phyloP scores from a whole-genome alignment of 2,113 vertebrate species.

The Probosciger aterrimus region DNA sequence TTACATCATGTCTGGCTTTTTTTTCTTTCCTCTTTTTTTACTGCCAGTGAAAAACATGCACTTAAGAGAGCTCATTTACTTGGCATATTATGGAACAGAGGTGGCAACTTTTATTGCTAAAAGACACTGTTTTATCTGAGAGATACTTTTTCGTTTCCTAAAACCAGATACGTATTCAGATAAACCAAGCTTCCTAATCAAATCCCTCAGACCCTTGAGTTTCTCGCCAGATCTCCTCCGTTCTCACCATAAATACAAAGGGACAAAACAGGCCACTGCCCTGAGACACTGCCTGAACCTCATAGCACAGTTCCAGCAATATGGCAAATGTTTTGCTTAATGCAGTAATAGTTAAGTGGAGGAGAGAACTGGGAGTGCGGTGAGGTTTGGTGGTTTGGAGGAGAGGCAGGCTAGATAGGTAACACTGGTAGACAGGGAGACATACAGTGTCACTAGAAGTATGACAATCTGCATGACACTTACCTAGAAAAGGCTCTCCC shows the following conservation, averaged over 20 bases:
- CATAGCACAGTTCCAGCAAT: background rate
- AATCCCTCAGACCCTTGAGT: background rate
- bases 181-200: background rate
- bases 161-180: background rate
- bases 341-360: background rate
- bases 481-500: background rate
- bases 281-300: background rate
- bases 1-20: background rate
- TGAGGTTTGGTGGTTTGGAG: background rate
- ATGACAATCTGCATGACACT: background rate
- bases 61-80: background rate
- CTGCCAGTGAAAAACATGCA: background rate
- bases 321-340: background rate
- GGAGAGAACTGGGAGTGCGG: background rate
- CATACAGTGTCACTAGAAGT: fast-evolving
- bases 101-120: background rate
- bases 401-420: background rate
- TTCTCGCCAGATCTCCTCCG: background rate
- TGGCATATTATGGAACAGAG: background rate
- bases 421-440: background rate
- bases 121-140: background rate
- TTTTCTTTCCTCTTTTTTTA: background rate
- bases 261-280: background rate
- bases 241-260: background rate
- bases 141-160: background rate